Evolutionary conservation across 2,888 invertebrate species (phyloP), one percentile per base, ranked within the genome.

Genomic region (Argyresthia albistria): DNA sequence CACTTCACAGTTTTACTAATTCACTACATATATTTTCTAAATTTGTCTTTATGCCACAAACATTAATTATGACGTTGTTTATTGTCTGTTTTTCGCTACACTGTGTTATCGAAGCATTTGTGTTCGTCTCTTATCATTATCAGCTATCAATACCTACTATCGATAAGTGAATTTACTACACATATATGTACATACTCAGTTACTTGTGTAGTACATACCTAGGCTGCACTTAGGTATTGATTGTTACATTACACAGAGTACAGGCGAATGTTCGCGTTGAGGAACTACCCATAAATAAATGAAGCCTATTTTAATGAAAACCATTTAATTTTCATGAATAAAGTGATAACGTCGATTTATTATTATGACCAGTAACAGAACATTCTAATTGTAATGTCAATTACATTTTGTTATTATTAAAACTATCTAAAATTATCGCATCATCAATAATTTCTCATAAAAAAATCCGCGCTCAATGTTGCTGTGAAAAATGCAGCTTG

Each of bases 321-420:
- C 80, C 82, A 82, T 84, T 83, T 82, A 81, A 79, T 72, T 69
- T 66, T 69, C 67, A 73, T 72, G 77, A 84, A 76, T 79, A 80
- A 76, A 78, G 74, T 80, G 75, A 77, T 78, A 80, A 83, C 78
- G 82, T 25, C 25, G 25, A 25, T 2, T 82, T 73, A 70, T 80
- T 67, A 68, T 69, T 74, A 66, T 66, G 58, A 69, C 57, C 64
- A 70, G 71, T 64, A 69, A 69, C 64, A 55, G 63, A 37, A 66
- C 70, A 70, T 67, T 62, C 60, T 66, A 66, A 63, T 64, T 56
- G 56, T 62, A 59, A 69, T 69, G 67, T 67, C 73, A 74, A 69
- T 71, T 70, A 67, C 65, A 69, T 68, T 67, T 60, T 62, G 64
- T 63, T 61, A 69, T 65, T 70, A 73, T 68, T 67, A 71, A 42